phyloP scores from a whole-genome alignment of 1,140 invertebrate species.

The Cyphomyrmex costatus region DNA sequence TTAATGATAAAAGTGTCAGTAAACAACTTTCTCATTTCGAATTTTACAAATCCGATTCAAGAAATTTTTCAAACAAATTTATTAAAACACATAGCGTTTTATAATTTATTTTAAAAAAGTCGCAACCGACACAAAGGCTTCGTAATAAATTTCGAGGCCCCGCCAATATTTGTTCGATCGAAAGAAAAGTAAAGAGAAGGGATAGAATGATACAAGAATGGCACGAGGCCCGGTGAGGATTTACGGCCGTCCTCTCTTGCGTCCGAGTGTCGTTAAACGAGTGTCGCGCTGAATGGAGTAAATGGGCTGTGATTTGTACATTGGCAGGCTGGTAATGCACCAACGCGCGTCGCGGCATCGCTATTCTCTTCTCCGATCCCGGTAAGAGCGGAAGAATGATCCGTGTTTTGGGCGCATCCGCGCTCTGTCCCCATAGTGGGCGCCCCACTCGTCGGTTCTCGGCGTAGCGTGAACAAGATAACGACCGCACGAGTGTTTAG shows the following conservation, averaged over 20 bases:
- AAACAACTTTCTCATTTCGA: background rate
- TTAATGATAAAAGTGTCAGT: background rate
- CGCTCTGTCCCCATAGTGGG: conserved; percentile 50
- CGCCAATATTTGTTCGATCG: conserved; percentile 11
- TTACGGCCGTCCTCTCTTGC: conserved; percentile 77
- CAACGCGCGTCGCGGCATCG: conserved; percentile 69
- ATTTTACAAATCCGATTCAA: background rate
- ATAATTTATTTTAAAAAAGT: background rate
- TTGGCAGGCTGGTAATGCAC: conserved; percentile 81
- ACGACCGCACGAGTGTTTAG: conserved; percentile 79
- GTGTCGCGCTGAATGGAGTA: conserved; percentile 83
- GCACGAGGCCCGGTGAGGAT: conserved; percentile 71
- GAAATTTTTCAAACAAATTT: background rate
- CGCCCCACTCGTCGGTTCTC: conserved; percentile 33
- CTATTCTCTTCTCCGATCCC: conserved; percentile 57
- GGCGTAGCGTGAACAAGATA: conserved; percentile 78
- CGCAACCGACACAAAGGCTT: background rate
- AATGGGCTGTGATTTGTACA: conserved; percentile 86
- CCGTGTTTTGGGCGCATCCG: conserved; percentile 82
- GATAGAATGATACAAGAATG: background rate
- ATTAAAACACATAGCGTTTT: background rate
- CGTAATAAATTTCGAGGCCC: background rate
- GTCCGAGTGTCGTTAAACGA: conserved; percentile 84
- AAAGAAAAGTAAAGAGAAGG: background rate
- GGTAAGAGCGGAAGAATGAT: conserved; percentile 78